Evolutionary conservation across 2,797 vertebrate species (phyloP).

Genomic region (Lutjanus argentimaculatus): DNA sequence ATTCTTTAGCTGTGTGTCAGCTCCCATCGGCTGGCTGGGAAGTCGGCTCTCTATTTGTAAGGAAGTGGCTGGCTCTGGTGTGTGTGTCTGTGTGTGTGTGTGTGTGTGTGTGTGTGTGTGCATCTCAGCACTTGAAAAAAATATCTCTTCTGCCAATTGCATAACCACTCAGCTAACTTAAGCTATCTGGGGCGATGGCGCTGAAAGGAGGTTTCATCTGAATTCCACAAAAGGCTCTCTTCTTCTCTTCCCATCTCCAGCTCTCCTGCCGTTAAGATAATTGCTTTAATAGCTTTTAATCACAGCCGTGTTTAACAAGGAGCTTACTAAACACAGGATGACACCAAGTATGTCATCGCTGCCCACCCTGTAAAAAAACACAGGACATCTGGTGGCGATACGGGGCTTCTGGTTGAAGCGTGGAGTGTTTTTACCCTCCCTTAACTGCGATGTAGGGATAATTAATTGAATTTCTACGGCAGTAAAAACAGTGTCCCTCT

Average conservation of each 20-base stretch:
- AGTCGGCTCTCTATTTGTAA: constrained; percentile 62
- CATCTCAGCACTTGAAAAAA: constrained; percentile 27
- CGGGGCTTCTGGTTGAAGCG: constrained; percentile 21
- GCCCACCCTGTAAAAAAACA: constrained; percentile 32
- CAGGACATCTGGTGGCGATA: constrained; percentile 32
- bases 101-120: constrained; percentile 32
- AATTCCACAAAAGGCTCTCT: constrained; percentile 60
- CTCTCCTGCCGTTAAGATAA: constrained; percentile 70
- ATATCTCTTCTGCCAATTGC: constrained; percentile 60
- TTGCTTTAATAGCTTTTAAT: constrained; percentile 79
- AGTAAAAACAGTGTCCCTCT: constrained; percentile 50
- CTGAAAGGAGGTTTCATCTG: constrained; percentile 71
- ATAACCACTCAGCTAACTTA: constrained; percentile 69
- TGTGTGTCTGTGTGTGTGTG: constrained; percentile 43
- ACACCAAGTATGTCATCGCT: constrained; percentile 45
- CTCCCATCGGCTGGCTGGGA: constrained; percentile 62
- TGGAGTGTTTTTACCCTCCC: constrained; percentile 37
- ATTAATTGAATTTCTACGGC: constrained; percentile 50
- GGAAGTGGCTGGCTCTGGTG: constrained; percentile 54
- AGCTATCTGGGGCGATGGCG: constrained; percentile 66
- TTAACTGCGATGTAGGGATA: constrained; percentile 30
- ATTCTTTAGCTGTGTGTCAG: constrained; percentile 72
- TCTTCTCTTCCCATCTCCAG: constrained; percentile 50
- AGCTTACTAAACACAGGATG: constrained; percentile 61
- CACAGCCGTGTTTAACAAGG: constrained; percentile 63